These are phyloP conservation scores for Eulemur albifrons DNA, from an alignment of 2,797 vertebrate species.

Conservation along the genomic window DNA sequence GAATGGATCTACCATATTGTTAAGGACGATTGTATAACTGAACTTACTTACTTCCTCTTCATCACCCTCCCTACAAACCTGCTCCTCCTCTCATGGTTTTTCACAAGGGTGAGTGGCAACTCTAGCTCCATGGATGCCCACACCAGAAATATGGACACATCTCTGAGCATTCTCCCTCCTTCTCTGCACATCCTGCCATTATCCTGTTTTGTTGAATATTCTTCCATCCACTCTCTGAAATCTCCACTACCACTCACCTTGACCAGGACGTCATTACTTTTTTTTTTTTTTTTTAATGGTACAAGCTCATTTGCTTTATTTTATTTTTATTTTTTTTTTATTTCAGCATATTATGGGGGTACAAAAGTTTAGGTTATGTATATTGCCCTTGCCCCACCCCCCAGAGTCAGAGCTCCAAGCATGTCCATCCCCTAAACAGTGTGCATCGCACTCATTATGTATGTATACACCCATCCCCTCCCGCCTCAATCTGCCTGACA, in stretches of 20 bases:
- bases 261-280: not conserved
- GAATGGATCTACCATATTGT: not conserved
- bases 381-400: no score
- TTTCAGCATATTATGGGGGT: no score
- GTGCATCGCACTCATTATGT: no score
- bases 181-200: not conserved
- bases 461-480: no score
- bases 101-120: not conserved
- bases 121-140: accelerated
- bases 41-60: not conserved
- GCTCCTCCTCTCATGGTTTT: not conserved
- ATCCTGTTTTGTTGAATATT: not conserved
- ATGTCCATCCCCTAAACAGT: no score
- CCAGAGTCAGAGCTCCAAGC: no score
- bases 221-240: not conserved
- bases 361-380: no score
- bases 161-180: not conserved
- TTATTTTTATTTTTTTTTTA: no score
- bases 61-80: not conserved
- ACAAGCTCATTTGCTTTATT: no score
- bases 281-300: no score
- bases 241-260: not conserved
- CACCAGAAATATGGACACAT: not conserved
- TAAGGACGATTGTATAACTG: not conserved
- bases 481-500: no score